Evolutionary conservation across 2,113 vertebrate genomes (phyloP), one percentile per base, ranked within the genome.

Genomic region (Dendropsophus ebraccatus): DNA sequence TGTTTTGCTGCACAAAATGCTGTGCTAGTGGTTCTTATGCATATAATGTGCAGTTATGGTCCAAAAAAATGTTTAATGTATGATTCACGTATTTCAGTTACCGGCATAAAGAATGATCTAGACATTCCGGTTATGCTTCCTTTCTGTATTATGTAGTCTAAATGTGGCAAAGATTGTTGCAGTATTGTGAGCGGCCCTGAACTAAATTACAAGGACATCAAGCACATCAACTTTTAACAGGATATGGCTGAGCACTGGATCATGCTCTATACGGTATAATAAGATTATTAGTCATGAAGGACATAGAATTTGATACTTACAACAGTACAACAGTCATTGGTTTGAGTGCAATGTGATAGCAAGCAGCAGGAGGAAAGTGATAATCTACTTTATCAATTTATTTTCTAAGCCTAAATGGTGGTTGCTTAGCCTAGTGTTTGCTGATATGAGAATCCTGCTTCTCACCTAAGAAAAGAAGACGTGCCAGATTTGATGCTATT

Each of bases 141-240:
- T 11, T 78, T 79, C 56, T 81, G 17, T n/a, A 62, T 56, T 14
- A 21, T 80, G 32, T 52, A 60, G 77, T 35, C 28, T 56, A 60
- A 60, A 60, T 80, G 32, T 79, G 21, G 50, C 52, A 41, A 45
- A 80, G 52, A 80, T 56, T 14, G 32, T 41, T 80, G 30, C 35
- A 56, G 32, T 7, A 56, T 60, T 37, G 67, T 70, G 67, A 41
- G 23, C 67, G 23, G 17, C 32, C 17, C 67, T 56, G 77, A 80
- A 60, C 54, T 60, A 35, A 56, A 60, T 56, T 58, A 54, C 77
- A 80, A 80, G 77, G 77, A 60, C 77, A 80, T 56, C 50, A 54
- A 56, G 76, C 76, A 54, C 50, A 79, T 79, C 32, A 37, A 79
- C 50, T 79, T 80, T 80, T 80, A 80, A 80, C 77, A 80, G 77